Base-by-base conservation (phyloP, 2,888 invertebrate species). In the Apantesis nais region DNA sequence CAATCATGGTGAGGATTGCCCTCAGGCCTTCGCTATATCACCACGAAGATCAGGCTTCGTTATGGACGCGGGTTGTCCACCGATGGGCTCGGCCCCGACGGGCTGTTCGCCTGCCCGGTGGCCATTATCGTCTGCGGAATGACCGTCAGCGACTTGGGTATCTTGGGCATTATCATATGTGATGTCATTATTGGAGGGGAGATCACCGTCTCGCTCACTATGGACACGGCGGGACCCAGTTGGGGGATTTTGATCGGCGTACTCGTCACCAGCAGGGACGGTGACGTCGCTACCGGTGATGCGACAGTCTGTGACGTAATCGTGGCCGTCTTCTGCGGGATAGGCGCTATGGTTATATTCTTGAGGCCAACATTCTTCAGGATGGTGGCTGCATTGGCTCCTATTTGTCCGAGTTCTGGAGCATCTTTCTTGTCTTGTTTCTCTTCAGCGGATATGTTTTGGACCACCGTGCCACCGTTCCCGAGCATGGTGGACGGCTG, bases 81-180 rank as follows among this genome's bases (percentile, higher is more conserved):
- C 14, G 75, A 29, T 82, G 44, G 39, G 82, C 77, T 77, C 72
- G 65, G 29, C 48, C 67, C 71, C 2, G 67, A 64, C 11, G 68
- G 72, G 22, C 48, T 37, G 22, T 25, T 68, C 60, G 81, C 71
- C 63, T 82, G 68, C 7, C 76, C 77, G 64, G 84, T 83, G 14
- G 84, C 73, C 34, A 82, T 69, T 22, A 89, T 80, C 9, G 88
- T 87, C 76, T 97, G 97, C 19, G 97, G 97, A 84, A 98, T 97
- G 68, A 98, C 97, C 0, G 98, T 98, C 79, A 98, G 89, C 2
- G 97, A 97, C 88, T 97, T 97, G 41, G 98, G 98, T 86, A 98
- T 97, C 90, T 97, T 97, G 66, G 97, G 97, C 94, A 98, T 93
- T 68, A 96, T 92, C 87, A 92, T 86, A 70, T 89, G 88, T 34